Conservation (phyloP, 2,888 invertebrate genomes). For the Drosophila niveifrons region DNA sequence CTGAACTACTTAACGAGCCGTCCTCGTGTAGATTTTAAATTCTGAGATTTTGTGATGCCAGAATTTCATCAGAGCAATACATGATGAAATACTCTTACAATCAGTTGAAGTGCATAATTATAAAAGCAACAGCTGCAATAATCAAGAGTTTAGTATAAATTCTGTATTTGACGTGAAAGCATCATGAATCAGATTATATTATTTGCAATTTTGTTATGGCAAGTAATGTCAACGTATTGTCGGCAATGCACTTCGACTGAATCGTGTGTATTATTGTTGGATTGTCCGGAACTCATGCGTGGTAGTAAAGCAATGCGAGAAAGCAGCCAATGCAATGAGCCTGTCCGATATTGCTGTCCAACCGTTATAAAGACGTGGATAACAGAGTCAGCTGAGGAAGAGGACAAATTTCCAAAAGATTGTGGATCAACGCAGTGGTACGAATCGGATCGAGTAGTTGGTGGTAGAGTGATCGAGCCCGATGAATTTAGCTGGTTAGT, state of each 20-base stretch:
- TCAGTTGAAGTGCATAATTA: background rate
- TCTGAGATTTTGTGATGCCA: background rate
- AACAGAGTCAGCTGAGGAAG: background rate
- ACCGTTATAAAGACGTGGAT: background rate
- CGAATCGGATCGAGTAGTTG: background rate
- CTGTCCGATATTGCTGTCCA: conserved; percentile 1
- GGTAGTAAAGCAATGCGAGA: background rate
- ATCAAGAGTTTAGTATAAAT: background rate
- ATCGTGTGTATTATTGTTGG: background rate
- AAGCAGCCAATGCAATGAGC: background rate
- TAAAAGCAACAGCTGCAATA: background rate
- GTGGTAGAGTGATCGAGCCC: conserved; percentile 1
- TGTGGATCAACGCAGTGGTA: conserved; percentile 11
- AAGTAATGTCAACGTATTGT: background rate
- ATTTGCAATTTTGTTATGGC: background rate
- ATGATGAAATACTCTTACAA: background rate
- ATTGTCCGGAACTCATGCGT: background rate
- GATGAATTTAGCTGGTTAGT: conserved; percentile 25
- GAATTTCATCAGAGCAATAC: background rate
- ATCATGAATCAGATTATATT: conserved; percentile 8
- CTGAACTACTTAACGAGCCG: too few relatives aligned
- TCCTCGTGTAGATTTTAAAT: background rate
- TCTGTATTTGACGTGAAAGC: background rate
- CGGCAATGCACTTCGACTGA: conserved; percentile 2
- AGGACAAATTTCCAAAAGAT: conserved; percentile 10